These are phyloP conservation scores for Hyles vespertilio DNA, from an alignment of 1,140 invertebrate genomes.

Conservation along the genomic window DNA sequence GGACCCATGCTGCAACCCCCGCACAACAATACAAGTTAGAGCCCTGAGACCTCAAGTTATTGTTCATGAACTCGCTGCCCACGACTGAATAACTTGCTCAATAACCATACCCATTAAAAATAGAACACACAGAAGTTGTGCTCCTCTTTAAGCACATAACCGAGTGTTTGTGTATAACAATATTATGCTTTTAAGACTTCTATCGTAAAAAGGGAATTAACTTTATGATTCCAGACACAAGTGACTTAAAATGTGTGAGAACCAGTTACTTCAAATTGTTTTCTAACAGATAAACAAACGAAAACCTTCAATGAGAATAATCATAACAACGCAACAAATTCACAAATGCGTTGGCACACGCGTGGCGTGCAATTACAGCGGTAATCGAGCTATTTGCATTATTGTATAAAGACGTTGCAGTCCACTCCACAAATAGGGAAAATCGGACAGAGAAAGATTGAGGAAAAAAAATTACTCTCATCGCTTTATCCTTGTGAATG, in stretches of 20 bases:
- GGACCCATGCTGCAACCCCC: neutral
- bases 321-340: no score
- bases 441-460: conserved; percentile 34
- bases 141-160: no score
- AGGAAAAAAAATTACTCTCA: conserved; percentile 24
- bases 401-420: conserved; percentile 10
- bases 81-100: conserved; percentile 5
- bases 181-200: conserved; percentile 15
- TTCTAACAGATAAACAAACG: no score
- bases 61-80: conserved; percentile 17
- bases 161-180: conserved; percentile 1
- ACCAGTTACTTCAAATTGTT: no score
- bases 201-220: conserved; percentile 18
- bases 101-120: neutral
- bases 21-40: neutral
- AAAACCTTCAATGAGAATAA: no score
- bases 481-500: no score
- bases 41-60: conserved; percentile 12
- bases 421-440: conserved; percentile 17
- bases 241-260: no score
- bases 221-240: conserved; percentile 12
- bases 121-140: neutral
- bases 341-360: no score
- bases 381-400: conserved; percentile 4
- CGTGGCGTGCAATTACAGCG: no score